These are phyloP conservation scores for Mactromeris polynyma DNA, from an alignment of 2,888 invertebrate species.

Conservation along the genomic window DNA sequence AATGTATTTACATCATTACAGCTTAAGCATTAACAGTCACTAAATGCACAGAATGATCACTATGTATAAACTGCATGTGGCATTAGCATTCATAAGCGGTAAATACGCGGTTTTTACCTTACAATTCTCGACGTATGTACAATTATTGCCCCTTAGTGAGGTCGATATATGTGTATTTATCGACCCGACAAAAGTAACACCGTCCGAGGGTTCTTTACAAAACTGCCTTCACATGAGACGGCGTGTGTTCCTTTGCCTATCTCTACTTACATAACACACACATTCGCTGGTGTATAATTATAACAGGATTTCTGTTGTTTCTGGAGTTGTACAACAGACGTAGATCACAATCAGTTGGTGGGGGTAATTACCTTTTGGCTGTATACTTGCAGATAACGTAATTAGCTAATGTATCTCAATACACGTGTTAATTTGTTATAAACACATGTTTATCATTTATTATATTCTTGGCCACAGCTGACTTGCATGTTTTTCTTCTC, in stretches of 20 bases:
- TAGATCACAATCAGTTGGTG: background rate
- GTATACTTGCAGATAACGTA: background rate
- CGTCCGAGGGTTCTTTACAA: too few species aligned
- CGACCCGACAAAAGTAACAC: too few species aligned
- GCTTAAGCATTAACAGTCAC: too few species aligned
- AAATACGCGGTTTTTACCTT: too few species aligned
- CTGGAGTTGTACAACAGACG: background rate
- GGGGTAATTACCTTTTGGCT: background rate
- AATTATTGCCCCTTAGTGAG: too few species aligned
- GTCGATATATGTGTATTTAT: too few species aligned
- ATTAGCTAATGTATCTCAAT: background rate
- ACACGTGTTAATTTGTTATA: background rate
- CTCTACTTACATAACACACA: background rate
- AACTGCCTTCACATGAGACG: background rate
- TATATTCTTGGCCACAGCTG: background rate
- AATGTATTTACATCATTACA: too few species aligned
- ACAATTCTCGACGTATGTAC: too few species aligned
- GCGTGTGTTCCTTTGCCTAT: background rate
- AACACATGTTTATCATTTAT: background rate
- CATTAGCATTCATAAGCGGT: too few species aligned
- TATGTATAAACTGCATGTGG: too few species aligned
- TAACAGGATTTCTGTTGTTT: background rate
- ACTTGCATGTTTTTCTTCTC: background rate
- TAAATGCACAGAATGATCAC: too few species aligned
- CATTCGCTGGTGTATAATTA: background rate